Conservation (phyloP, 2,797 vertebrate genomes). For the Eleutherodactylus coqui region DNA sequence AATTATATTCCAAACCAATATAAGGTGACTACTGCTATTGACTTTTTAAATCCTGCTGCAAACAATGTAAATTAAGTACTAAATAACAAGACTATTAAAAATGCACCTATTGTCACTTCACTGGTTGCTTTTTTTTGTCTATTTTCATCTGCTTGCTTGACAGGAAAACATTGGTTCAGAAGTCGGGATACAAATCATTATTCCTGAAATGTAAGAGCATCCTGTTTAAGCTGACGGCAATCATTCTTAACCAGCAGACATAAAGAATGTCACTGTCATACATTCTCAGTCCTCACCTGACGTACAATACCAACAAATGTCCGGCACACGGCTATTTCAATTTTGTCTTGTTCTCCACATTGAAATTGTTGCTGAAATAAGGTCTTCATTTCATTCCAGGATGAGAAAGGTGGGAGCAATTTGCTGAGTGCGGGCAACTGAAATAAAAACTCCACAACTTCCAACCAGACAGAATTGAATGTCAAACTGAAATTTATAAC, state of each 20-base stretch:
- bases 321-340: background rate
- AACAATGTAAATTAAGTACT: background rate
- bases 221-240: background rate
- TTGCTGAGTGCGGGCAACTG: background rate
- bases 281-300: background rate
- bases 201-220: constrained; percentile 22
- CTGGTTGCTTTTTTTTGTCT: background rate
- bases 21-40: too few species aligned
- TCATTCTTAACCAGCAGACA: constrained; percentile 25
- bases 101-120: background rate
- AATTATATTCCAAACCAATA: too few species aligned
- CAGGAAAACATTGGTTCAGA: constrained; percentile 7
- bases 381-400: constrained; percentile 13
- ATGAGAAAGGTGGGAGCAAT: background rate
- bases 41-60: too few species aligned
- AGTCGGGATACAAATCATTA: background rate
- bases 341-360: background rate
- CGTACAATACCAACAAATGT: constrained; percentile 10
- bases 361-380: constrained; percentile 11
- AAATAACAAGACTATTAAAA: background rate
- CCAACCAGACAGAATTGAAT: background rate
- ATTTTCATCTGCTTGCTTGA: background rate
- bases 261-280: constrained; percentile 21
- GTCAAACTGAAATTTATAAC: constrained; percentile 4
- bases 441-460: constrained; percentile 12